phyloP scores from a whole-genome alignment of 1,140 invertebrate species.

The Mycetomoellerius zeteki region DNA sequence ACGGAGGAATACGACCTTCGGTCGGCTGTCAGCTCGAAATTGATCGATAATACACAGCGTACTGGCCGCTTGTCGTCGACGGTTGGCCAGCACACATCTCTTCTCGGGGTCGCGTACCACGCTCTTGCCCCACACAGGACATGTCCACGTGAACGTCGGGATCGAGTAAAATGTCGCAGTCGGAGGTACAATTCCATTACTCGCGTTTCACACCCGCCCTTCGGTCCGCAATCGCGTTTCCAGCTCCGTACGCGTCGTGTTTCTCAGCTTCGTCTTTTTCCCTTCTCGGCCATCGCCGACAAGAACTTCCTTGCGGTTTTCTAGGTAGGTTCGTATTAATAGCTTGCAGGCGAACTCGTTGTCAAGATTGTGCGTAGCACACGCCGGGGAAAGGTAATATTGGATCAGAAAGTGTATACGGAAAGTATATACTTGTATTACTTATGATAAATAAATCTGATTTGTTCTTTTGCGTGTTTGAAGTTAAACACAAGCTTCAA shows the following conservation, averaged over 20 bases:
- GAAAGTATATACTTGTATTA: not conserved
- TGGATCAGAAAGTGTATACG: constrained; percentile 2
- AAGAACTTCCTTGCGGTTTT: constrained; percentile 44
- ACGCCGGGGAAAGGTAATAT: not conserved
- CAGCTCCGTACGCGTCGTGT: constrained; percentile 55
- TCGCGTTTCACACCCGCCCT: constrained; percentile 55
- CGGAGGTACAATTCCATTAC: constrained; percentile 67
- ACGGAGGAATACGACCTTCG: constrained; percentile 18
- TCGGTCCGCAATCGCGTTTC: constrained; percentile 68
- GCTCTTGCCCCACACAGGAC: constrained; percentile 34
- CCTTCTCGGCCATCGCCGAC: not conserved
- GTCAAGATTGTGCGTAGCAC: not conserved
- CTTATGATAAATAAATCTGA: not conserved
- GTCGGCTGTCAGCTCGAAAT: constrained; percentile 41
- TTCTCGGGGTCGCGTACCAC: constrained; percentile 34
- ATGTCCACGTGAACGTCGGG: not conserved
- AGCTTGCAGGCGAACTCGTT: constrained; percentile 48
- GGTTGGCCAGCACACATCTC: not conserved
- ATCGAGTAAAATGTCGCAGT: constrained; percentile 61
- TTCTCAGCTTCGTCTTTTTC: constrained; percentile 49
- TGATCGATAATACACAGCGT: constrained; percentile 65
- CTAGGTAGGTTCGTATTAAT: constrained; percentile 47
- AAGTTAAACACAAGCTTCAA: not conserved
- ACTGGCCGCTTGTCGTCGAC: constrained; percentile 8
- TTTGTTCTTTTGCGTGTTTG: not conserved